Conservation (phyloP, 1,140 invertebrate species). For the Zaprionus ghesquierei region DNA sequence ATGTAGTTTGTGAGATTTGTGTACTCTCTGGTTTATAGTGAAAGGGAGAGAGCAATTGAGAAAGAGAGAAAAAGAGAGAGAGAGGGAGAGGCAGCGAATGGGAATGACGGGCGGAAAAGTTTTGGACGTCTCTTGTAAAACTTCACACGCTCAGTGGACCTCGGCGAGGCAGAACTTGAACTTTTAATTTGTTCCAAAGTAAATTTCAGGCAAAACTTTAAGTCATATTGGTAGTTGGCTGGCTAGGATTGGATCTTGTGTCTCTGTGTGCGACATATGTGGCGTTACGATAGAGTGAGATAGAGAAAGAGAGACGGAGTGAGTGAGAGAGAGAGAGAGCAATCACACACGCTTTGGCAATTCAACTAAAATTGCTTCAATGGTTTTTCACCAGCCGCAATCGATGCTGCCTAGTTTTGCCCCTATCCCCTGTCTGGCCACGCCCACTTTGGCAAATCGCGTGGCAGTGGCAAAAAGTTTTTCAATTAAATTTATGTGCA, state of each 20-base stretch:
- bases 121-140: slow-evolving; percentile 62
- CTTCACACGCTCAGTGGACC: slow-evolving; percentile 64
- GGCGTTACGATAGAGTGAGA: neutral
- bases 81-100: neutral
- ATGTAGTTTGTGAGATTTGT: slow-evolving; percentile 24
- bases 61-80: neutral
- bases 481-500: slow-evolving; percentile 65
- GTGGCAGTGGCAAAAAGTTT: slow-evolving; percentile 46
- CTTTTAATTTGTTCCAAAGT: slow-evolving; percentile 73
- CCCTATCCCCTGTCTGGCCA: slow-evolving; percentile 4
- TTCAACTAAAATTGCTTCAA: slow-evolving; percentile 49
- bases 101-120: slow-evolving; percentile 38
- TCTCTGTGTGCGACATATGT: slow-evolving; percentile 45
- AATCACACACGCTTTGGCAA: slow-evolving; percentile 27
- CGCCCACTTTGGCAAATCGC: slow-evolving; percentile 2
- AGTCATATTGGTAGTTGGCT: slow-evolving; percentile 55
- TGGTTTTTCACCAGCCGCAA: slow-evolving; percentile 44
- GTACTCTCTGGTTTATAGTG: neutral
- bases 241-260: slow-evolving; percentile 3
- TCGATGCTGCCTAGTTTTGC: slow-evolving; percentile 24
- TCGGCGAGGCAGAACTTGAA: slow-evolving; percentile 57
- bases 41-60: neutral
- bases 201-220: slow-evolving; percentile 63
- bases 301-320: neutral
- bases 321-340: neutral